Evolutionary conservation across 2,888 invertebrate genomes (phyloP), one percentile per base, ranked within the genome.

Genomic region (Sesia bembeciformis): DNA sequence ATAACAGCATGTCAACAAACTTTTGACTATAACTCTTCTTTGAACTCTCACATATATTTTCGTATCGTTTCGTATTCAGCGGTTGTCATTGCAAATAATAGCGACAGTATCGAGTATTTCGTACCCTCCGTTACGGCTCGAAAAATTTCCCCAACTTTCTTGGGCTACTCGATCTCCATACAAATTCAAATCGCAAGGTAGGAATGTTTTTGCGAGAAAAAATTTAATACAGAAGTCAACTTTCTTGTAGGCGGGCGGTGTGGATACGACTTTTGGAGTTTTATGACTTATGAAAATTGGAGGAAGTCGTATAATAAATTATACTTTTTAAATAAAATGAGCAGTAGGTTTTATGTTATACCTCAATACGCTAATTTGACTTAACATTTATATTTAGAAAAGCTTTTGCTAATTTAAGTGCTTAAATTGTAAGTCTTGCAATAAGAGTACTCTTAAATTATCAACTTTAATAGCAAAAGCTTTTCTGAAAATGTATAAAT

Each of bases 111-210:
- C 53, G 57, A 46, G 55, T 50, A 50, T 50, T 50, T 50, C 39
- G 50, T 50, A 6, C 50, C 55, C 55, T 61, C 52, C 52, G 59
- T 58, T 57, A 58, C 58, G 57, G 50, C 53, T 52, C 51, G 38
- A 46, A 52, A 39, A 60, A 56, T 54, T 61, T 58, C 54, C 55
- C 39, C 53, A 58, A 60, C 56, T 56, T 57, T 54, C n/a, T 42
- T n/a, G 39, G 56, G 40, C 52, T 51, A 56, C 58, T 62, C 56
- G 62, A 60, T 61, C 52, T 62, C 62, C 58, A 57, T 54, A 56
- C 57, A 57, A 58, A 65, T 57, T 59, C 60, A 68, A 63, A 62
- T 62, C 68, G 66, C 67, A 67, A 64, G 58, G 57, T 59, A 64
- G 55, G 60, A 64, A 51, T 62, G 57, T 60, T 66, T 67, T 60